phyloP scores from a whole-genome alignment of 2,888 invertebrate species.

The Dimorphilus gyrociliatus region DNA sequence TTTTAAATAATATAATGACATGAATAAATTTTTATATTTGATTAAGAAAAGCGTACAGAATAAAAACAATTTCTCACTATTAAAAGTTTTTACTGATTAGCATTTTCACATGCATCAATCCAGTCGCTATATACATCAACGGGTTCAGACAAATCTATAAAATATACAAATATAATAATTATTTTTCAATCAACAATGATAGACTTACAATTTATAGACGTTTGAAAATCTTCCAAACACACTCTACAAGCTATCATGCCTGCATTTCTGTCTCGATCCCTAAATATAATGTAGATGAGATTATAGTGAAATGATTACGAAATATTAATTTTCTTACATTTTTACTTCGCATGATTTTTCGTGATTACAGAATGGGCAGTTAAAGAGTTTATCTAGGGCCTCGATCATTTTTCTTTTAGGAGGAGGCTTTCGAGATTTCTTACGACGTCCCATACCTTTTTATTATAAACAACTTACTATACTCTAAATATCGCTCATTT shows the following conservation, averaged over 20 bases:
- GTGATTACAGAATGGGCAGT: constrained; percentile 98
- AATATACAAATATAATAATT: constrained; percentile 2
- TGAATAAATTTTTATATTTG: too few relatives aligned
- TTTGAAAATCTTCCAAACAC: constrained; percentile 89
- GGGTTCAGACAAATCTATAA: constrained; percentile 62
- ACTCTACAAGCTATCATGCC: constrained; percentile 87
- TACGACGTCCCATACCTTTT: constrained; percentile 87
- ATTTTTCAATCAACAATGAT: background rate
- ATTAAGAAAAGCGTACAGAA: background rate
- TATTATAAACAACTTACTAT: too few relatives aligned
- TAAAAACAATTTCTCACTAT: constrained; percentile 4
- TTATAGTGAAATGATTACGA: background rate
- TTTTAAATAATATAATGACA: too few relatives aligned
- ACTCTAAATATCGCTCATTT: too few relatives aligned
- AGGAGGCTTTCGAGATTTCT: constrained; percentile 93
- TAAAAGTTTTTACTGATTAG: constrained; percentile 53
- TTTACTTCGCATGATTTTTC: constrained; percentile 98
- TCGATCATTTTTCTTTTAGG: constrained; percentile 77
- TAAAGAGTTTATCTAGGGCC: constrained; percentile 84
- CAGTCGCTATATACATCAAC: constrained; percentile 98
- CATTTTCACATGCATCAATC: constrained; percentile 96
- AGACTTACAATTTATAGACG: constrained; percentile 64
- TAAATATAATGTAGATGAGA: constrained; percentile 35
- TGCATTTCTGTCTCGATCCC: constrained; percentile 85
- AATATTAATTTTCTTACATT: constrained; percentile 53